Evolutionary conservation across 2,113 vertebrate genomes (phyloP), one percentile per base, ranked within the genome.

Genomic region (Callospermophilus lateralis): DNA sequence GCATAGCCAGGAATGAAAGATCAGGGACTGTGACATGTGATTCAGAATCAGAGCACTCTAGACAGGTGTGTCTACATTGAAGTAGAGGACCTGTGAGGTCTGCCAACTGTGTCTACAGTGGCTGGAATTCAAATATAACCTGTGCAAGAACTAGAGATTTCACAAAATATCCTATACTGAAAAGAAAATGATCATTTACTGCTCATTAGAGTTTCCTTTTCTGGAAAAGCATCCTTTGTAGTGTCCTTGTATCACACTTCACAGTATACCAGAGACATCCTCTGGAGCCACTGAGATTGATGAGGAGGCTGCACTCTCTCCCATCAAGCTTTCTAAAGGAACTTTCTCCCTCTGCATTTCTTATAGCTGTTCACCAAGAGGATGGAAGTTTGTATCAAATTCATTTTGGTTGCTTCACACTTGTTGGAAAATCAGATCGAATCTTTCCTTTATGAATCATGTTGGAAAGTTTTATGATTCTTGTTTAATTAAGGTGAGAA

Each of bases 401-500:
- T 1, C 55, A 81, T 28, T 15, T 87, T 87, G 4, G 55, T 87
- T 90, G 24, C 28, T 89, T 94, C 68, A 90, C 45, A 39, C 13
- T 51, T 93, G 42, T 45, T 80, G 24, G 8, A 58, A 92, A 93
- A 93, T 93, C 34, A 80, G 68, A 87, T 74, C 30, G 15, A 28
- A 42, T 48, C 7, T 70, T 61, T 13, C 79, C 22, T n/a, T 80
- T 61, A 39, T 55, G 13, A 8, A 70, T n/a, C 74, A 45, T 77
- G 80, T 30, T 92, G 28, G 68, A 95, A 94, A 48, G 0, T 28
- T 92, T 84, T 67, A 16, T 74, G 34, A 78, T 6, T 53, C 74
- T 91, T 90, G 3, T 77, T 97, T 95, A 93, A 94, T 91, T 93
- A 96, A 87, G 65, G 70, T 26, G 0, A 30, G 1, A 73, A 6